Conservation (phyloP, 1,140 invertebrate genomes). For the Acromyrmex charruanus region DNA sequence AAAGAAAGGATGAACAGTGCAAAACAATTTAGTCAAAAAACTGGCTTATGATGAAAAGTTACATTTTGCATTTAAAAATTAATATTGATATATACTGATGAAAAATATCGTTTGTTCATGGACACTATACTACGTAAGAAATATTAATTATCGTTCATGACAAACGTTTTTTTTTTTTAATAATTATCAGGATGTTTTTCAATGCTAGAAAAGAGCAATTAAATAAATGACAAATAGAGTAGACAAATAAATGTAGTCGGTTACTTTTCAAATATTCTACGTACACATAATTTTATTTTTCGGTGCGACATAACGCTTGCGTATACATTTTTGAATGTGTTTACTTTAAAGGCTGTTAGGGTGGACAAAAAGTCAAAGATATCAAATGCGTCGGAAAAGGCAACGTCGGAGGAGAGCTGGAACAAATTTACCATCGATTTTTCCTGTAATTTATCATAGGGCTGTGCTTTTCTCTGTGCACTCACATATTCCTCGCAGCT, state of each 20-base stretch:
- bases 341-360: not conserved
- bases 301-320: not conserved
- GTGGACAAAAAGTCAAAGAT: not conserved
- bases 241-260: not conserved
- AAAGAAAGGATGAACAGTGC: too few species aligned
- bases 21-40: too few species aligned
- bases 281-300: not conserved
- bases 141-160: not conserved
- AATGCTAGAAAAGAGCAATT: not conserved
- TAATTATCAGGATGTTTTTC: not conserved
- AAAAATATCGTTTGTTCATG: too few species aligned
- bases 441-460: constrained; percentile 46
- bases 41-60: too few species aligned
- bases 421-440: constrained; percentile 55
- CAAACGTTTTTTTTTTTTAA: not conserved
- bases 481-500: constrained; percentile 67
- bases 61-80: too few species aligned
- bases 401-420: not conserved
- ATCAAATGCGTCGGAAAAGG: constrained; percentile 12
- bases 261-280: not conserved
- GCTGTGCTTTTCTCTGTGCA: constrained; percentile 1
- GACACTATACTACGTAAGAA: not conserved
- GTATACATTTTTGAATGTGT: constrained; percentile 2
- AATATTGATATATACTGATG: too few species aligned
- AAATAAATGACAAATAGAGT: not conserved